Base-by-base conservation (phyloP, 2,797 vertebrate species). In the Hydrocynus forskahlii region DNA sequence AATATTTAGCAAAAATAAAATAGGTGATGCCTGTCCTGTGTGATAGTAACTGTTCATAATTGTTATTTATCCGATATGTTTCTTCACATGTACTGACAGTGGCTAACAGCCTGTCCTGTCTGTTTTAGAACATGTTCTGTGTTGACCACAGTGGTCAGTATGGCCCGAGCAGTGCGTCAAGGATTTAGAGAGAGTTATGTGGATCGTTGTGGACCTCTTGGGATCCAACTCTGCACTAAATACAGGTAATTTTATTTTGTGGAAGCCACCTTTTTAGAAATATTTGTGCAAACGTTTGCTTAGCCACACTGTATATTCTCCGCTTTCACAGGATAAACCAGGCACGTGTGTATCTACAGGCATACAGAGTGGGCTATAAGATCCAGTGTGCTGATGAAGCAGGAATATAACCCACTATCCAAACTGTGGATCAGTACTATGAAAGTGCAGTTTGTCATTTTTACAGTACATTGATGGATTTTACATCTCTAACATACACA, bases 341-440 rank as follows among this genome's bases (percentile, higher is more conserved):
- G 89, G 94, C 93, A 0, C 92, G 95, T 1, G 94, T 96, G 4
- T 95, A 95, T 87, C 89, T 95, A 23, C 95, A 94, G 87, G 95
- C 94, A 16, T 96, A 96, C 88, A 91, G 92, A 79, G 95, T 96
- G 10, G 95, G 94, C 77, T 96, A 96, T 89, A 95, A 91, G 87
- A 92, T 95, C 88, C 94, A 94, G 76, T 96, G 95, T 91, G 92
- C 92, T n/a, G 86, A 87, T 63, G 90, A 75, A 85, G 92, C 83
- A 62, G 85, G 86, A 72, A 83, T 88, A 87, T 92, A 57, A 92
- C 35, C 43, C 45, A 45, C 7, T 40, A 35, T 59, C 21, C n/a
- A 43, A 74, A n/a, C 5, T n/a, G 6, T 17, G 70, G 4, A 40
- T 12, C 23, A 38, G n/a, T 43, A 54, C 12, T 12, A 16, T 4